Base-by-base conservation (phyloP, 2,888 invertebrate genomes). In the Drosophila sordidula region DNA sequence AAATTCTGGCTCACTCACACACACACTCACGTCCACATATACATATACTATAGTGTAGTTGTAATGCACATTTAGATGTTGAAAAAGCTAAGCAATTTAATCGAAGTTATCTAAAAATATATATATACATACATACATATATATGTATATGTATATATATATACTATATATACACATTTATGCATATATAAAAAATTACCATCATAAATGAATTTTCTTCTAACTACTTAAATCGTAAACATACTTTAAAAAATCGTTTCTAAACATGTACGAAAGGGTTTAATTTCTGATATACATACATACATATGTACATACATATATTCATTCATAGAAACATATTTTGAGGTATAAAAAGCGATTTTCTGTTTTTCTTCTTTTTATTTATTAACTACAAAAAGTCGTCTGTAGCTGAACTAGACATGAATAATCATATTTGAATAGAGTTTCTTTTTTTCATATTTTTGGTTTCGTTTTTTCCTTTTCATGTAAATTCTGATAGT, bases 51-150 rank as follows among this genome's bases (percentile, higher is more conserved):
- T 32, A 54, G 61, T 50, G 26, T 62, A 44, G 57, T 52, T 66
- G 29, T 77, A 75, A 70, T 83, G 75, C 78, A 80, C 80, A 80
- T 80, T 80, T 69, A 83, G 83, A 83, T 78, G 68, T 61, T 76
- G 47, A 66, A 78, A 74, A 78, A 70, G 78, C 64, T 52, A 69
- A 81, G 73, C 72, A 81, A 72, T 78, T 78, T 50, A 82, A 82
- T 75, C 65, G 70, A 79, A 64, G 36, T 67, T 78, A 70, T 64
- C 76, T 80, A 81, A 81, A 81, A 81, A 70, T 69, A 79, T 70
- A 76, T 59, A 80, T 50, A 14, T 36, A 14, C 22, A 26, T 12
- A 29, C 32, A 54, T 44, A 79, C 1, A 32, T 11, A 11, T 11
- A 11, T 11, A 14, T 25, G 5, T 36, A 12, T 26, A 39, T 41